Evolutionary conservation across 2,888 invertebrate genomes (phyloP).

Genomic region (Hemistola chrysoprasaria): DNA sequence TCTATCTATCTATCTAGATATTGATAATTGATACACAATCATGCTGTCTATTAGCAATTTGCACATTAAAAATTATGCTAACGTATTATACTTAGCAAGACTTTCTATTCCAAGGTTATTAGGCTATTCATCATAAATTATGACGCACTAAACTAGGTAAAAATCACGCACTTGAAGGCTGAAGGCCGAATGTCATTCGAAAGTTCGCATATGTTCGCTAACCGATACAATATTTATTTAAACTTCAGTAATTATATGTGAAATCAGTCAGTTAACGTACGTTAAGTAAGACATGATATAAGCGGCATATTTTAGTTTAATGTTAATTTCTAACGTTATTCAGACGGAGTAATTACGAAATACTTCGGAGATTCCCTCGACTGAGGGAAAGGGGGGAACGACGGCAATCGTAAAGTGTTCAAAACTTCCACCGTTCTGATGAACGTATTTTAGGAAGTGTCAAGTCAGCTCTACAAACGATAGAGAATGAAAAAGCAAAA

Average conservation of each 20-base stretch:
- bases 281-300: conserved; percentile 41
- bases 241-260: conserved; percentile 36
- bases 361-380: conserved; percentile 36
- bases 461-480: conserved; percentile 64
- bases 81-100: too few species aligned
- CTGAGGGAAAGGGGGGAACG: conserved; percentile 34
- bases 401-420: conserved; percentile 47
- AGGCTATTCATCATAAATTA: conserved; percentile 1
- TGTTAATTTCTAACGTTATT: conserved; percentile 41
- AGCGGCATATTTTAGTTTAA: conserved; percentile 41
- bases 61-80: too few species aligned
- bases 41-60: too few species aligned
- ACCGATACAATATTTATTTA: conserved; percentile 33
- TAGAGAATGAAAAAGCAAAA: conserved; percentile 63
- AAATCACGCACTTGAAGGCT: conserved; percentile 3
- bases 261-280: conserved; percentile 33
- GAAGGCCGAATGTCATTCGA: neutral
- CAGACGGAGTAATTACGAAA: conserved; percentile 47
- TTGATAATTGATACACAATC: too few species aligned
- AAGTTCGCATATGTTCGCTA: conserved; percentile 15
- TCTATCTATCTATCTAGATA: too few species aligned
- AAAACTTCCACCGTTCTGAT: conserved; percentile 11
- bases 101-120: neutral
- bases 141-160: conserved; percentile 1
- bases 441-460: conserved; percentile 40